Evolutionary conservation across 2,888 invertebrate species (phyloP).

Genomic region (Schizaphis graminum): DNA sequence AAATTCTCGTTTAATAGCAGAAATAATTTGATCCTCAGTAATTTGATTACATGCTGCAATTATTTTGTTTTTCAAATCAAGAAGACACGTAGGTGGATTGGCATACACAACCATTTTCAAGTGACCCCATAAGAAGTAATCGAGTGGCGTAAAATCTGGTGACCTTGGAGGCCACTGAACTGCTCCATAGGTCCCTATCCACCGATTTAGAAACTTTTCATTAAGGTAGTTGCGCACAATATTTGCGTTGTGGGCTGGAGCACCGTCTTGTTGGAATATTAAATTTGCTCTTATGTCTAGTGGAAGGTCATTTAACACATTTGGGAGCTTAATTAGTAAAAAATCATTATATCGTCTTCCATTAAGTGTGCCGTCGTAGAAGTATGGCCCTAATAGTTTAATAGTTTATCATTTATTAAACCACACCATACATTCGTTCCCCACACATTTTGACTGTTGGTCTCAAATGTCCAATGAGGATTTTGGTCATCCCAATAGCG

Average conservation of each 20-base stretch:
- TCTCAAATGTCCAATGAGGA: too few relatives aligned
- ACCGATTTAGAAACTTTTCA: not conserved
- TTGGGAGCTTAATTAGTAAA: too few relatives aligned
- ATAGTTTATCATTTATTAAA: too few relatives aligned
- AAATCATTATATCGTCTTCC: too few relatives aligned
- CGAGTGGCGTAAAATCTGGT: not conserved
- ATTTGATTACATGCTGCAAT: slow-evolving; percentile 4
- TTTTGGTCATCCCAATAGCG: too few relatives aligned
- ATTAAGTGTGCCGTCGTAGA: too few relatives aligned
- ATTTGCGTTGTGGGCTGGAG: not conserved
- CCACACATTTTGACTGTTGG: too few relatives aligned
- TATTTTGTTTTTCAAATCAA: not conserved
- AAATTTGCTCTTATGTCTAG: not conserved
- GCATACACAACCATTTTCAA: too few relatives aligned
- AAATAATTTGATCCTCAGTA: not conserved
- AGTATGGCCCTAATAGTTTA: too few relatives aligned
- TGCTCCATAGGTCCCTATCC: not conserved
- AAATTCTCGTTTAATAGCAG: not conserved
- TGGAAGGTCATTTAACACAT: not conserved
- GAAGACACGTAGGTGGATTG: too few relatives aligned
- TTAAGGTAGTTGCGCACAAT: not conserved
- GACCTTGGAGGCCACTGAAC: not conserved
- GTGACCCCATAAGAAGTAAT: not conserved
- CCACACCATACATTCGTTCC: too few relatives aligned
- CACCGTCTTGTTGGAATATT: not conserved